phyloP scores from a whole-genome alignment of 2,797 vertebrate genomes.

The Oreochromis mossambicus region DNA sequence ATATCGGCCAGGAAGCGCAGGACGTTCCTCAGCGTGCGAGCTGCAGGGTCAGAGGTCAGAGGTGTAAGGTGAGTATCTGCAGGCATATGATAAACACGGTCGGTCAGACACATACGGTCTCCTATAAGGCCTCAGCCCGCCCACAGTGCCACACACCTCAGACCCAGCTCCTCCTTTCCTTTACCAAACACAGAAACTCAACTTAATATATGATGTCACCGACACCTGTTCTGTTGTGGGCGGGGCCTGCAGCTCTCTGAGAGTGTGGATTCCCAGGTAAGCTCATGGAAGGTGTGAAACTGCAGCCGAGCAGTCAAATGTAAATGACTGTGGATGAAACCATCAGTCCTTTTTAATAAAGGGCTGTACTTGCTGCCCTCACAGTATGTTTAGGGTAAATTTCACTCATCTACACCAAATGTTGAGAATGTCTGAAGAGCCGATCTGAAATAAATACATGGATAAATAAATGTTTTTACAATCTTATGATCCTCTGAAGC shows the following conservation, averaged over 20 bases:
- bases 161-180: neutral
- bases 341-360: neutral
- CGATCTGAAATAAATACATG: neutral
- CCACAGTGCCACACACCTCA: neutral
- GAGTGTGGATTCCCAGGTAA: neutral
- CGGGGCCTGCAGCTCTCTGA: neutral
- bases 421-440: neutral
- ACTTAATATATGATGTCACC: neutral
- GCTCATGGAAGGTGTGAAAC: neutral
- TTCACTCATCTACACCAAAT: neutral
- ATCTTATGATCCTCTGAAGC: neutral
- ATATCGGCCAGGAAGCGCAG: conserved; percentile 80
- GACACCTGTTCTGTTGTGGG: neutral
- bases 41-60: conserved; percentile 57
- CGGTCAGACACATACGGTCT: fast-evolving
- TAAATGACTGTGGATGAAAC: neutral
- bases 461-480: neutral
- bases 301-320: neutral
- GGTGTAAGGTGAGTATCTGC: neutral
- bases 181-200: neutral
- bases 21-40: conserved; percentile 76
- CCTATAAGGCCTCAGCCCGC: neutral
- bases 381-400: fast-evolving
- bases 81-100: neutral
- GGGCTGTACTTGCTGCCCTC: neutral